These are phyloP conservation scores for Chloebia gouldiae DNA, from an alignment of 2,113 vertebrate species.

Conservation along the genomic window DNA sequence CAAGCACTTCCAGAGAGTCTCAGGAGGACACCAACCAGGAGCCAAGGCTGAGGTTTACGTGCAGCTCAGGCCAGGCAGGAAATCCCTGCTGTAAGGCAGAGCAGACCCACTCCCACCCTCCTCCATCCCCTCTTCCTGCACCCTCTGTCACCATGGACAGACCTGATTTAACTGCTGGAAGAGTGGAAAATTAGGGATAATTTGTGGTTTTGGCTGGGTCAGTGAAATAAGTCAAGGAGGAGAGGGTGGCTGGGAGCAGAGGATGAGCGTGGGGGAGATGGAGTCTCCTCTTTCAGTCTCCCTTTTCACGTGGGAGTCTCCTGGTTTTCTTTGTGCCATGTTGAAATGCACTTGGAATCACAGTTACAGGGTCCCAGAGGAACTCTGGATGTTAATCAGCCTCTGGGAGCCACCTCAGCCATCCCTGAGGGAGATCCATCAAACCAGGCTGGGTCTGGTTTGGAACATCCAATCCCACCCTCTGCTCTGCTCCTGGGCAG, in stretches of 20 bases:
- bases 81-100: not conserved
- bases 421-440: not conserved
- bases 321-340: not conserved
- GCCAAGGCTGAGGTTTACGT: accelerated
- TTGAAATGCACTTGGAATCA: not conserved
- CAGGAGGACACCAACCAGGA: not conserved
- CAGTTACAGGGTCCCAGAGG: not conserved
- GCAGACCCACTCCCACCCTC: not conserved
- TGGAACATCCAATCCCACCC: not conserved
- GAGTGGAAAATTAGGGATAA: not conserved
- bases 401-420: not conserved
- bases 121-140: not conserved
- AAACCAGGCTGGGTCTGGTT: not conserved
- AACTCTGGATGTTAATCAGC: not conserved
- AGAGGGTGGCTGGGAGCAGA: not conserved
- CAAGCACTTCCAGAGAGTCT: not conserved
- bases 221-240: not conserved
- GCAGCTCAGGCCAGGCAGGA: not conserved
- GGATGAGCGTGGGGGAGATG: accelerated
- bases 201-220: not conserved
- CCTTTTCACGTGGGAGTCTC: not conserved
- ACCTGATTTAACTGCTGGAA: not conserved
- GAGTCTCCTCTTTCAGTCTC: not conserved
- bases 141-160: not conserved
- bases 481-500: not conserved